Percentiles rank a stretch among this genome's conserved stretches.
These are phyloP conservation scores for Trichogramma evanescens DNA, from an alignment of 2,888 invertebrate species.

Conservation along the genomic window DNA sequence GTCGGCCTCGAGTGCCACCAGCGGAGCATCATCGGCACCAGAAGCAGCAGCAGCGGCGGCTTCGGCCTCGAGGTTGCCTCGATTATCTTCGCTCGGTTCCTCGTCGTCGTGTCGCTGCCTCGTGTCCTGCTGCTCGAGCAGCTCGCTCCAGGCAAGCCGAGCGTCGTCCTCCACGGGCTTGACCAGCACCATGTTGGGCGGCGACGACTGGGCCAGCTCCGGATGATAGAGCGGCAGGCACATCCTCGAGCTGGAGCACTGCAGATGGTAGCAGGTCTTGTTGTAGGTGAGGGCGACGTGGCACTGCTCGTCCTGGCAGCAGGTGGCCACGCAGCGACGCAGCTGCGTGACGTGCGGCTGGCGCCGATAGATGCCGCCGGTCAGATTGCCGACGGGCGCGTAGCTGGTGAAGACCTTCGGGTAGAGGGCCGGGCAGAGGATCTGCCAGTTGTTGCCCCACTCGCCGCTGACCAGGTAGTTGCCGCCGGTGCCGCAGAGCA, in stretches of 20 bases:
- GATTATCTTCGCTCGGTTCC: no score
- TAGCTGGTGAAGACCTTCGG: constrained; percentile 54
- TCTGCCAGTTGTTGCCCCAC: constrained; percentile 39
- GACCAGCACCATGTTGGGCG: constrained; percentile 71
- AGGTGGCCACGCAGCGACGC: constrained; percentile 60
- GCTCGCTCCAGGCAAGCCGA: constrained; percentile 46
- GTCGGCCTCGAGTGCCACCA: constrained; percentile 41
- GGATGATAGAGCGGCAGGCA: constrained; percentile 62
- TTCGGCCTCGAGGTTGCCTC: no score
- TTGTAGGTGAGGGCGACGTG: constrained; percentile 75
- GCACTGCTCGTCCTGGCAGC: constrained; percentile 62
- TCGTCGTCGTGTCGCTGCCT: no score
- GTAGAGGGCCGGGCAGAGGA: constrained; percentile 53
- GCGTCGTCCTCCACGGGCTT: constrained; percentile 59
- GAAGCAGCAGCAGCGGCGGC: no score
- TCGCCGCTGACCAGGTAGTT: constrained; percentile 25
- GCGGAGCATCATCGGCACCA: background rate
- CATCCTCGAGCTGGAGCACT: constrained; percentile 63
- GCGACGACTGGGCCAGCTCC: constrained; percentile 53
- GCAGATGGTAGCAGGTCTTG: constrained; percentile 69
- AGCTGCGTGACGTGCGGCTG: constrained; percentile 51
- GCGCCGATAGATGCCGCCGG: constrained; percentile 55
- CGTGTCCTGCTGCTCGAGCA: constrained; percentile 28
- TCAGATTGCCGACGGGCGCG: constrained; percentile 52
- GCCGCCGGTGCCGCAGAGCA: constrained; percentile 8